Percentiles rank a stretch among this genome's conserved stretches.
Evolutionary conservation across 1,140 invertebrate species (phyloP).

Genomic region (Calosoma granatense): DNA sequence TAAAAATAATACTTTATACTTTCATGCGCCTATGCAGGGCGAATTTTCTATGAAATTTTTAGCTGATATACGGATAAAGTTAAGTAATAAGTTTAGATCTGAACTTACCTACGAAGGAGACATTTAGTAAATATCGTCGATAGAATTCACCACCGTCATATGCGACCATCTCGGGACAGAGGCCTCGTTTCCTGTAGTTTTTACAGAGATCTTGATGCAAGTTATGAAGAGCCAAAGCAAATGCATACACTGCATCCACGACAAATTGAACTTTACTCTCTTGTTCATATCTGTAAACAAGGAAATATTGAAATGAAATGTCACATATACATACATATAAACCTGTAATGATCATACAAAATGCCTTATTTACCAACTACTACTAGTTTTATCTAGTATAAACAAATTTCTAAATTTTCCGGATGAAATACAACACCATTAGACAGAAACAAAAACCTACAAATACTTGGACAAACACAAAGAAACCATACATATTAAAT

Average conservation of each 20-base stretch:
- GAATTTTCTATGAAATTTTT: not conserved
- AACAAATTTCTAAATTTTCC: too few species aligned
- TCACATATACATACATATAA: too few species aligned
- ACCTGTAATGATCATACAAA: too few species aligned
- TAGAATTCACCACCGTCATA: slow-evolving; percentile 62
- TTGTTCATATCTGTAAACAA: slow-evolving; percentile 48
- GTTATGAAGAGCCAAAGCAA: slow-evolving; percentile 65
- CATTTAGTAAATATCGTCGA: slow-evolving; percentile 55
- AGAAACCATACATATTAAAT: too few species aligned
- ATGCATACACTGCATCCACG: slow-evolving; percentile 78
- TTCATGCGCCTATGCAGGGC: slow-evolving; percentile 2
- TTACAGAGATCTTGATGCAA: slow-evolving; percentile 47
- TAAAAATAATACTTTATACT: too few species aligned
- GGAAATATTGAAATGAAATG: not conserved
- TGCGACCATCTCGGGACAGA: slow-evolving; percentile 54
- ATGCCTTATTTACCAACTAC: too few species aligned
- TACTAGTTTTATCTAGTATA: too few species aligned
- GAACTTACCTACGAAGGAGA: slow-evolving; percentile 53
- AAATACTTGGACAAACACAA: too few species aligned
- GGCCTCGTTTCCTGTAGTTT: slow-evolving; percentile 31
- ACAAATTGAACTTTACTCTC: slow-evolving; percentile 85
- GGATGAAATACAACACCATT: too few species aligned
- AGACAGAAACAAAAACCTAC: too few species aligned
- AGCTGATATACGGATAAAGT: not conserved
- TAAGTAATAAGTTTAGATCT: too few species aligned